Percentiles rank a stretch among this genome's conserved stretches.
Conservation (phyloP, 1,140 invertebrate genomes). For the Papilio glaucus region DNA sequence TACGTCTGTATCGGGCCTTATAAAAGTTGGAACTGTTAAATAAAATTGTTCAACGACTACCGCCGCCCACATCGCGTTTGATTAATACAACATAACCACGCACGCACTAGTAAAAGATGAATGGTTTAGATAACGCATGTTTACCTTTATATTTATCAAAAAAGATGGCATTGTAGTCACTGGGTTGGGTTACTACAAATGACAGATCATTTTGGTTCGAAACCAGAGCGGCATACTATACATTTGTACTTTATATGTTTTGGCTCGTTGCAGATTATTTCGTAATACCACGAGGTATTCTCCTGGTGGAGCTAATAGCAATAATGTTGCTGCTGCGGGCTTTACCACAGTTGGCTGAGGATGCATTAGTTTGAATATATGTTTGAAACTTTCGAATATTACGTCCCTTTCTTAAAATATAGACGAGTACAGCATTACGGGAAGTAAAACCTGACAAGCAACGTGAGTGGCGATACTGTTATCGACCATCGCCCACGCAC, state of each 20-base stretch:
- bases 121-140: neutral
- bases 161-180: neutral
- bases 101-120: neutral
- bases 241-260: too few relatives aligned
- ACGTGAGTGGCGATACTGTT: neutral
- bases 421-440: neutral
- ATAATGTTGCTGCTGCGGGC: too few relatives aligned
- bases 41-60: slow-evolving; percentile 8
- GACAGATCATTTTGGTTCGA: neutral
- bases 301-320: too few relatives aligned
- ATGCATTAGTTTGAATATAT: neutral
- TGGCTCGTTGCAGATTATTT: too few relatives aligned
- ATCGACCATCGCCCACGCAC: slow-evolving; percentile 38
- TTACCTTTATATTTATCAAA: neutral
- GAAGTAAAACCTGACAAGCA: neutral
- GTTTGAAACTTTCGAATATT: neutral
- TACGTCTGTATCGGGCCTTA: neutral
- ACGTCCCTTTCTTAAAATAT: neutral
- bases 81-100: neutral
- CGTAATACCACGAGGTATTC: too few relatives aligned
- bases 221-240: too few relatives aligned
- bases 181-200: neutral
- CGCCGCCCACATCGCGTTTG: neutral
- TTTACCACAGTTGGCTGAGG: too few relatives aligned
- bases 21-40: neutral